Evolutionary conservation across 2,888 invertebrate species (phyloP).

Genomic region (Melanotus villosus): DNA sequence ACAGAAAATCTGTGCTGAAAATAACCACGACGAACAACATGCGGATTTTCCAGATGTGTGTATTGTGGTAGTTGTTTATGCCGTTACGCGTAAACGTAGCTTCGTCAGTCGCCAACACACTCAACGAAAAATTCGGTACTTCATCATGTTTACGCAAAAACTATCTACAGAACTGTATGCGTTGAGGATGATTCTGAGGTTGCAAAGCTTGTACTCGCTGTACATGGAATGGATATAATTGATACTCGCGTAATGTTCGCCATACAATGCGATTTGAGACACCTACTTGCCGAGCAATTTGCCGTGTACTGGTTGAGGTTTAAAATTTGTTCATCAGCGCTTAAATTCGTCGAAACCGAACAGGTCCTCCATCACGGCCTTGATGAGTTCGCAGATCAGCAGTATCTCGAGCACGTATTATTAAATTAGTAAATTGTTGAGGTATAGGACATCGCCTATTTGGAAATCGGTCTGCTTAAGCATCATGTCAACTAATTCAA

Average conservation of each 20-base stretch:
- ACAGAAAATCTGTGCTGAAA: slow-evolving; percentile 27
- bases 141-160: neutral
- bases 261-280: neutral
- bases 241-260: neutral
- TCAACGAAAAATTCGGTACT: neutral
- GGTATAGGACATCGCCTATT: neutral
- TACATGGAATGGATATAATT: slow-evolving; percentile 37
- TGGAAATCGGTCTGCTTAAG: too few relatives aligned
- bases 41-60: slow-evolving; percentile 26
- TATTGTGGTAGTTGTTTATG: slow-evolving; percentile 18
- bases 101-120: neutral
- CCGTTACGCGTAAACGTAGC: neutral
- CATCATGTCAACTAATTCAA: too few relatives aligned
- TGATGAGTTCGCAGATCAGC: neutral
- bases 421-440: neutral
- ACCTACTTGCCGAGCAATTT: neutral
- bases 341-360: neutral
- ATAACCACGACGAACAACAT: slow-evolving; percentile 21
- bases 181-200: neutral
- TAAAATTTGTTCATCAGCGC: neutral
- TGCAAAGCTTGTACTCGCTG: slow-evolving; percentile 32
- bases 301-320: neutral
- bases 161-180: neutral
- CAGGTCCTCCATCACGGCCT: neutral
- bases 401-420: slow-evolving; percentile 1